Evolutionary conservation across 2,888 invertebrate species (phyloP).

Genomic region (Eupithecia vulgata): DNA sequence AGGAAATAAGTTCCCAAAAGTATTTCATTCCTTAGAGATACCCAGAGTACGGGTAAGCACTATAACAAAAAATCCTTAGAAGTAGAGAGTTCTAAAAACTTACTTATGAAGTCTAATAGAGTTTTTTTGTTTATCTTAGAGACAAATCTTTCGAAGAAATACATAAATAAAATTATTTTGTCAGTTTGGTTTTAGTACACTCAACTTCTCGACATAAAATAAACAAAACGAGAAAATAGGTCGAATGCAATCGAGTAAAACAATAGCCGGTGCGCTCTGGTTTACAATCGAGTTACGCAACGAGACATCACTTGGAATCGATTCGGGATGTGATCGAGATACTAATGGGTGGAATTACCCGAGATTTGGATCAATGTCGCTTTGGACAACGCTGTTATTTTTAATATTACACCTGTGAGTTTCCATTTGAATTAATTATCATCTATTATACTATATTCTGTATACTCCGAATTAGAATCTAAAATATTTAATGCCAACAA

Average conservation of each 20-base stretch:
- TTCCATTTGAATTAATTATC: background rate
- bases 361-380: conserved; percentile 38
- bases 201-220: conserved; percentile 24
- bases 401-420: background rate
- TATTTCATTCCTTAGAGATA: too few species aligned
- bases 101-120: too few species aligned
- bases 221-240: conserved; percentile 37
- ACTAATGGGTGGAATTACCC: conserved; percentile 37
- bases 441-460: too few species aligned
- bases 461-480: too few species aligned
- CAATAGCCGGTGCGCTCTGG: conserved; percentile 60
- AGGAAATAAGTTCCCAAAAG: too few species aligned
- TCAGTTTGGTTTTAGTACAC: too few species aligned
- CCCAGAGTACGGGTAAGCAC: too few species aligned
- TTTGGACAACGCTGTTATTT: background rate
- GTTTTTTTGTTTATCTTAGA: too few species aligned
- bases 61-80: too few species aligned
- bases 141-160: too few species aligned
- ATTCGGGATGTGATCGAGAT: conserved; percentile 46
- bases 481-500: too few species aligned
- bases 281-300: conserved; percentile 57
- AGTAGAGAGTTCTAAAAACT: too few species aligned
- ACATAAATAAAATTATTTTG: background rate
- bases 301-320: conserved; percentile 49
- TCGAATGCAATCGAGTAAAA: conserved; percentile 43